These are phyloP conservation scores for Tragelaphus imberbis DNA, from an alignment of 2,113 vertebrate species.

Conservation along the genomic window DNA sequence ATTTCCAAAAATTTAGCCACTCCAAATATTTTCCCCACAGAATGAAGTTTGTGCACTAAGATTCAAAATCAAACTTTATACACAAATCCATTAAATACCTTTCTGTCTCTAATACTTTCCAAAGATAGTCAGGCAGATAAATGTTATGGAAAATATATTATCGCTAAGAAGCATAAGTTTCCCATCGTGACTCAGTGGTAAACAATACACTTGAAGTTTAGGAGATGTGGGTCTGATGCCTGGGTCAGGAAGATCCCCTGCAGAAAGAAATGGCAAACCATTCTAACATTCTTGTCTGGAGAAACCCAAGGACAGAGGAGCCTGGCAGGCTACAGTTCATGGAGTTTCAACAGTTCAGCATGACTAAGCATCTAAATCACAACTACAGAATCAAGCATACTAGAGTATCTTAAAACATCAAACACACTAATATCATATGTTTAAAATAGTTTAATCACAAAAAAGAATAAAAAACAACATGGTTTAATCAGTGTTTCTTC, in stretches of 20 bases:
- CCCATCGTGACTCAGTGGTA: too few relatives aligned
- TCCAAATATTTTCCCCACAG: background rate
- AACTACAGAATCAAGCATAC: background rate
- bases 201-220: too few relatives aligned
- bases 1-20: background rate
- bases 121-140: background rate
- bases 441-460: background rate
- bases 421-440: background rate
- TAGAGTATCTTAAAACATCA: background rate
- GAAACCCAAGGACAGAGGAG: too few relatives aligned
- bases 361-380: too few relatives aligned
- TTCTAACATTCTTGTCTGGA: too few relatives aligned
- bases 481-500: background rate
- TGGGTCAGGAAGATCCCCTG: too few relatives aligned
- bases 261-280: too few relatives aligned
- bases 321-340: too few relatives aligned
- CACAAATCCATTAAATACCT: background rate
- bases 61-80: background rate
- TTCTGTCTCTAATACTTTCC: background rate
- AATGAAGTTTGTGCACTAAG: background rate
- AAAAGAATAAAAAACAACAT: background rate
- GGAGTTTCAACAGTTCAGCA: too few relatives aligned
- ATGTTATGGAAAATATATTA: background rate
- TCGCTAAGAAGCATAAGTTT: background rate
- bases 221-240: too few relatives aligned